A percentile compares a stretch with the other conserved stretches of the same genome.
Conservation (phyloP, 2,113 vertebrate species). For the Corapipo altera region DNA sequence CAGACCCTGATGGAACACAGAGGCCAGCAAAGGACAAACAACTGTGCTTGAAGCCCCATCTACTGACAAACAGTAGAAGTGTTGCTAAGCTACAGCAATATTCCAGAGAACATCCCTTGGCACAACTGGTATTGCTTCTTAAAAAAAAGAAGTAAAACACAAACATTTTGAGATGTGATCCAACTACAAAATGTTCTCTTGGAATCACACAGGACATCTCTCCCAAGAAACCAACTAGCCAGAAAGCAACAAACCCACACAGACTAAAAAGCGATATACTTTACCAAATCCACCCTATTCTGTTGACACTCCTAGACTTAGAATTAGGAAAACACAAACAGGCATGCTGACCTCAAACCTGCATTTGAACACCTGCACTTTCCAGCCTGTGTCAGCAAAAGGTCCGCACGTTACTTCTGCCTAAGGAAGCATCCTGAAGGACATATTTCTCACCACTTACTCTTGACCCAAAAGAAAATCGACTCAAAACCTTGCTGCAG, state of each 20-base stretch:
- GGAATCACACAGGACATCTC: background rate
- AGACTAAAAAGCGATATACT: background rate
- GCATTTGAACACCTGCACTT: background rate
- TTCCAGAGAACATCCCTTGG: background rate
- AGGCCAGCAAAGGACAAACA: background rate
- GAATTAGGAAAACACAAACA: background rate
- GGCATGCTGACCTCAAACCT: background rate
- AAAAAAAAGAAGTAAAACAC: background rate
- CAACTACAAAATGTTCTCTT: background rate
- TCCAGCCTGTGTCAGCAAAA: background rate
- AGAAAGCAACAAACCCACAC: background rate
- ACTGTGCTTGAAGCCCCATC: slow-evolving; percentile 23
- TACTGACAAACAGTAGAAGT: background rate
- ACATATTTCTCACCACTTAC: background rate
- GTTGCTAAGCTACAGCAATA: background rate
- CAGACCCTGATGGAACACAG: background rate
- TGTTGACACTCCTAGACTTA: fast-evolving
- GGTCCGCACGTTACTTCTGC: background rate
- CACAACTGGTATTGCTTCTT: background rate
- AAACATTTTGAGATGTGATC: background rate
- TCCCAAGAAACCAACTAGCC: background rate
- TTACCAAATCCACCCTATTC: background rate
- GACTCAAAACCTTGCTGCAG: background rate
- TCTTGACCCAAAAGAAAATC: background rate
- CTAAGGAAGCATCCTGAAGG: background rate